These are phyloP conservation scores for Hucho hucho DNA, from an alignment of 2,113 vertebrate species.

Conservation along the genomic window DNA sequence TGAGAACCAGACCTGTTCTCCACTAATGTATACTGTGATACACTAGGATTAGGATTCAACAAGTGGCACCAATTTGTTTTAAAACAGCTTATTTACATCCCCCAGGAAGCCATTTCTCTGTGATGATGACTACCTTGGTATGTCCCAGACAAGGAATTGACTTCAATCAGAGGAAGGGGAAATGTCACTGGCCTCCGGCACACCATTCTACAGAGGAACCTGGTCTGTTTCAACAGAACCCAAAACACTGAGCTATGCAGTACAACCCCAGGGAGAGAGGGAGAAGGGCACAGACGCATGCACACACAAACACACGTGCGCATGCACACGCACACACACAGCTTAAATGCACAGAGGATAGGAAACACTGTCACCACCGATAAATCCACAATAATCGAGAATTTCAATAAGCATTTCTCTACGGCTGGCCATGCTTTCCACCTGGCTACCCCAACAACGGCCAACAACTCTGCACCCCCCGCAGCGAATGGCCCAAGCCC, in stretches of 20 bases:
- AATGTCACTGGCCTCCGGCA: conserved; percentile 32
- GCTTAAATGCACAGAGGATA: background rate
- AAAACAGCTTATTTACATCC: too few species aligned
- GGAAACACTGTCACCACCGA: too few species aligned
- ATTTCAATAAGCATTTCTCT: too few species aligned
- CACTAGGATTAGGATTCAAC: background rate
- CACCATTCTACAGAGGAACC: conserved; percentile 6
- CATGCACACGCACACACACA: background rate
- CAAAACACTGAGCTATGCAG: background rate
- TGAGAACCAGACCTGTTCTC: too few species aligned
- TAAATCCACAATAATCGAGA: too few species aligned
- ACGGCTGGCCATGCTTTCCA: too few species aligned
- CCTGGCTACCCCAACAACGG: too few species aligned
- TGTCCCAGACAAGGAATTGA: too few species aligned
- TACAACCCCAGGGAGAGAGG: background rate
- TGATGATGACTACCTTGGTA: too few species aligned
- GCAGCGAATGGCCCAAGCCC: too few species aligned
- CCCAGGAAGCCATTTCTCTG: background rate
- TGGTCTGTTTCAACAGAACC: conserved; percentile 5
- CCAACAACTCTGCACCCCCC: too few species aligned
- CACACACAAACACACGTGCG: background rate
- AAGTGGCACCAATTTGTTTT: too few species aligned
- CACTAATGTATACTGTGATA: background rate
- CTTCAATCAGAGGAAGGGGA: conserved; percentile 2
- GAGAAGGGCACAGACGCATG: background rate